Conservation (phyloP, 2,113 vertebrate genomes). For the Scomber scombrus region DNA sequence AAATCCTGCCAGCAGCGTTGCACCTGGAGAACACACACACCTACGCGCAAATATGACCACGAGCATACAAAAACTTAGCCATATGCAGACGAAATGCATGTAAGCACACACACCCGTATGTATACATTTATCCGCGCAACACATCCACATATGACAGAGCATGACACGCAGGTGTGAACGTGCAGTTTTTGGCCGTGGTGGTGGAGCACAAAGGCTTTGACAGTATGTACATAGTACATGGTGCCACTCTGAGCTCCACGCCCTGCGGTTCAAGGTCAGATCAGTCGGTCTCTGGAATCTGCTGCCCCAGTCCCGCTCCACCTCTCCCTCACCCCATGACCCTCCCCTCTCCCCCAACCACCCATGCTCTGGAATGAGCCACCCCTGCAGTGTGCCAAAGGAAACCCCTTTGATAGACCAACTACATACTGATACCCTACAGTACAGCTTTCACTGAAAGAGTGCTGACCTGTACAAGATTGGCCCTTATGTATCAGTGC, state of each 20-base stretch:
- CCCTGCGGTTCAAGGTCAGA: conserved; percentile 67
- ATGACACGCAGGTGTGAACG: conserved; percentile 11
- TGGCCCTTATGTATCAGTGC: not conserved
- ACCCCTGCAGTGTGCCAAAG: conserved; percentile 50
- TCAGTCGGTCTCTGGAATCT: conserved; percentile 49
- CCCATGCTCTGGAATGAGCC: conserved; percentile 53
- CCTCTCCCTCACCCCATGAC: conserved; percentile 20
- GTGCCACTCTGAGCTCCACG: conserved; percentile 26
- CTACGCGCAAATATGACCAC: conserved; percentile 24
- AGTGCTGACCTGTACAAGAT: conserved; percentile 28
- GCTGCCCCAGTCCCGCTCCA: conserved; percentile 32
- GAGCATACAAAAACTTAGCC: conserved; percentile 4
- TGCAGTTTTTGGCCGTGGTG: not conserved
- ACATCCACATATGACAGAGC: conserved; percentile 15
- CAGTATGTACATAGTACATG: conserved; percentile 7
- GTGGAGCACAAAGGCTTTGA: not conserved
- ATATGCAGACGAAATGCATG: conserved; percentile 20
- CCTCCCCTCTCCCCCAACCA: conserved; percentile 22
- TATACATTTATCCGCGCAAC: not conserved
- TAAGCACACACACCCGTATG: not conserved
- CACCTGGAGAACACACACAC: conserved; percentile 64
- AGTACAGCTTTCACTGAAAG: conserved; percentile 21
- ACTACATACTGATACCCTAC: conserved; percentile 34
- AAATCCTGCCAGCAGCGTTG: conserved; percentile 49
- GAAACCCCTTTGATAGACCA: conserved; percentile 50